Evolutionary conservation across 1,140 invertebrate species (phyloP), one percentile per base, ranked within the genome.

Genomic region (Babylonia areolata): DNA sequence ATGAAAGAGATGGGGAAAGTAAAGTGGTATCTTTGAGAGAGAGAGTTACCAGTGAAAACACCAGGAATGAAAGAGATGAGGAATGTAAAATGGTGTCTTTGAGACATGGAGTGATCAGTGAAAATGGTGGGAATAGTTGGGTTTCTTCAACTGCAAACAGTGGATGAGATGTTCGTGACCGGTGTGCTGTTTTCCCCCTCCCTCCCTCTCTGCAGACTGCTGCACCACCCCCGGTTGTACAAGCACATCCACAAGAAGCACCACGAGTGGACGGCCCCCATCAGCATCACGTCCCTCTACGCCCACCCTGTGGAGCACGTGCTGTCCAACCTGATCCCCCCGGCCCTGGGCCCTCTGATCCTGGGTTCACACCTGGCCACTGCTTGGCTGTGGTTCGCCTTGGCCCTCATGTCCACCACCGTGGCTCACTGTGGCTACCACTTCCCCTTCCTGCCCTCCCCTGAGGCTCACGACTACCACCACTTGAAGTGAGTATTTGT

Each of bases 401-500:
- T 98, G 64, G 97, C 97, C 6, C 96, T 97, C 86, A 92, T 97
- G 17, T 97, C 96, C 3, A 98, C 97, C 0, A 95, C 98, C 11
- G 97, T 97, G 91, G 96, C 97, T 31, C 97, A 98, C 92, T 97
- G 97, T 78, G 97, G 97, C 12, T 98, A 98, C 91, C 97, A 98
- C 94, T 95, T 98, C 90, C 97, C 97, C 0, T 97, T 98, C 90
- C 96, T 98, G 90, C 97, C 97, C 12, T 97, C 97, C 39, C 97
- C 97, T n/a, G 97, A 98, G 94, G 97, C 97, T 2, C 97, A 98
- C 92, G 97, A 98, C 94, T 98, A 97, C 93, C 97, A 98, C 94
- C 97, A 98, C 93, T 64, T 92, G 64, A 93, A 93, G 93, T 94
- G 97, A 97, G 97, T 97, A 31, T 35, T 15, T n/a, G n/a, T n/a